phyloP scores from a whole-genome alignment of 64 coral and sea anemone species.

The Porites lutea region DNA sequence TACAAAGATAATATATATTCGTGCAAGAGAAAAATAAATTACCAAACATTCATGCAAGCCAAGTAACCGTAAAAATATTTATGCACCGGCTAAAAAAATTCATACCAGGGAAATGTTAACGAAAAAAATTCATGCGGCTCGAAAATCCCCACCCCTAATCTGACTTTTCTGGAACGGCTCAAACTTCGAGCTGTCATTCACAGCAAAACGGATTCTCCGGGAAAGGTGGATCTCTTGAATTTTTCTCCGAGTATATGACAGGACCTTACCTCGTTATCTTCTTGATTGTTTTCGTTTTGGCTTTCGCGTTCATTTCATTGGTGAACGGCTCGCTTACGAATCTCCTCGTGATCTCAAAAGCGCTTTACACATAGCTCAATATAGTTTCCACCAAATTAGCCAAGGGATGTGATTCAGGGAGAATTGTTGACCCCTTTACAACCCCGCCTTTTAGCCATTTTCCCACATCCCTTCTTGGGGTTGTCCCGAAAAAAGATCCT shows the following conservation, averaged over 20 bases:
- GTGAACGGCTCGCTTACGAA: slow-evolving; percentile 9
- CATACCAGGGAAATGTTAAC: no score
- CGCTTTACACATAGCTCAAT: neutral
- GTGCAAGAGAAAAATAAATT: no score
- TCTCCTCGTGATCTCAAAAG: slow-evolving; percentile 42
- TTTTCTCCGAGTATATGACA: neutral
- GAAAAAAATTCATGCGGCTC: no score
- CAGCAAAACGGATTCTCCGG: neutral
- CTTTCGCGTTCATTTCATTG: slow-evolving; percentile 41
- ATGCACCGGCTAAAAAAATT: no score
- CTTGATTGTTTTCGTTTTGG: slow-evolving; percentile 10
- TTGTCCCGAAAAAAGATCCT: slow-evolving; percentile 34
- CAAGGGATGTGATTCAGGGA: neutral
- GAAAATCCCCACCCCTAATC: no score
- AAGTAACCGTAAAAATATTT: no score
- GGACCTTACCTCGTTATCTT: neutral
- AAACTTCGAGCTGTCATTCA: neutral
- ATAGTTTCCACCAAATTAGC: neutral
- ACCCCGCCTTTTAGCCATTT: slow-evolving; percentile 4
- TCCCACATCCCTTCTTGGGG: neutral
- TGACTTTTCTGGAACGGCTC: neutral
- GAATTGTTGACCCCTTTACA: slow-evolving; percentile 17
- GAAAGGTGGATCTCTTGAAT: slow-evolving; percentile 17
- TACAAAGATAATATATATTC: no score
- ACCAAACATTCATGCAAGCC: no score